phyloP scores from a whole-genome alignment of 2,797 vertebrate genomes.

The Craterocephalus amniculus region DNA sequence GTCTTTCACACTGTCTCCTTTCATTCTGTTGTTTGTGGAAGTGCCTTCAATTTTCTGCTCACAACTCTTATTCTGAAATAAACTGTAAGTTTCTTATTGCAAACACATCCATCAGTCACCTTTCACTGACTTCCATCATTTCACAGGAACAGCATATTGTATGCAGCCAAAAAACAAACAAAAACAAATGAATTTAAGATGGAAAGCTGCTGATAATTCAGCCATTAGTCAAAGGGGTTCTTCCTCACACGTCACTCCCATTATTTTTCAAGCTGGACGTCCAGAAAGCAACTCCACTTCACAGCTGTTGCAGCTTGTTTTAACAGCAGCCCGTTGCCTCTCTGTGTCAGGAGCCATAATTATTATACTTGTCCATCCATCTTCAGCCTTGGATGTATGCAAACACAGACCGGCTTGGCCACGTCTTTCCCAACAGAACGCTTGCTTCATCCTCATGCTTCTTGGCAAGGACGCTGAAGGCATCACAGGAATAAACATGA shows the following conservation, averaged over 20 bases:
- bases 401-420: conserved; percentile 43
- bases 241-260: conserved; percentile 21
- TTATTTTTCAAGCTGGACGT: conserved; percentile 42
- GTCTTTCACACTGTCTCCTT: neutral
- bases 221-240: no score
- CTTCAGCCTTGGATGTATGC: conserved; percentile 30
- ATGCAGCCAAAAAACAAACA: no score
- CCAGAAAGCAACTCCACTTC: conserved; percentile 33
- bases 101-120: neutral
- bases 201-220: no score
- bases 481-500: conserved; percentile 15
- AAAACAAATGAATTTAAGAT: no score
- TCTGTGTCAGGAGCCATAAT: conserved; percentile 67
- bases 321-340: conserved; percentile 59
- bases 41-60: neutral
- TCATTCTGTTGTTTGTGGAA: neutral
- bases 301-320: conserved; percentile 66
- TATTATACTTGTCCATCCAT: conserved; percentile 55
- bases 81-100: conserved; percentile 1
- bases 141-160: no score
- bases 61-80: conserved; percentile 5
- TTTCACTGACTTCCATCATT: no score
- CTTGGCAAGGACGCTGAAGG: conserved; percentile 8
- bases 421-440: conserved; percentile 52
- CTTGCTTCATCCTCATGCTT: conserved; percentile 50